These are phyloP conservation scores for Tryphoninae sp. DNA, from an alignment of 2,888 invertebrate species.

Conservation along the genomic window DNA sequence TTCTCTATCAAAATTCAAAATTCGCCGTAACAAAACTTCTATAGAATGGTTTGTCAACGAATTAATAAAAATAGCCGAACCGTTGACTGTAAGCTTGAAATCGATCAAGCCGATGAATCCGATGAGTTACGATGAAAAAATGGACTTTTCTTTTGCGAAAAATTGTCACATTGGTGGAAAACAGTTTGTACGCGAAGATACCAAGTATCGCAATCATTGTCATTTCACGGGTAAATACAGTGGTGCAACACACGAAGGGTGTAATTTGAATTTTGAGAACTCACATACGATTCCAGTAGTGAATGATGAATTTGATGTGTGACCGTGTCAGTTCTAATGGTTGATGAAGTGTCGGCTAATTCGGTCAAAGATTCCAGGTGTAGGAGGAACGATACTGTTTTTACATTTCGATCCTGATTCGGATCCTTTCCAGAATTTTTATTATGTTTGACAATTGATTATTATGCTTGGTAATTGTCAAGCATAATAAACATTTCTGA, in stretches of 20 bases:
- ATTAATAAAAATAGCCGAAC: slow-evolving; percentile 30
- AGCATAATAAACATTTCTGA: too few relatives aligned
- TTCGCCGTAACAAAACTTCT: slow-evolving; percentile 46
- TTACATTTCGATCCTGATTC: too few relatives aligned
- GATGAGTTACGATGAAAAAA: slow-evolving; percentile 39
- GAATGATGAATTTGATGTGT: too few relatives aligned
- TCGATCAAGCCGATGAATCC: slow-evolving; percentile 38
- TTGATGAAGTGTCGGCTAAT: too few relatives aligned
- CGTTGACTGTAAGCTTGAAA: slow-evolving; percentile 19
- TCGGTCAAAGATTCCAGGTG: too few relatives aligned
- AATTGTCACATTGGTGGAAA: slow-evolving; percentile 63
- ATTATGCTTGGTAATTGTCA: too few relatives aligned
- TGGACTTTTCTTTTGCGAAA: slow-evolving; percentile 26
- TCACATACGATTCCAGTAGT: slow-evolving; percentile 48
- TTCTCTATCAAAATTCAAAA: slow-evolving; percentile 49
- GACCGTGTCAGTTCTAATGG: too few relatives aligned
- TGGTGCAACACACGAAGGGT: slow-evolving; percentile 65
- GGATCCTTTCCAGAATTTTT: too few relatives aligned
- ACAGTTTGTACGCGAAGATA: slow-evolving; percentile 46
- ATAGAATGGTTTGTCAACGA: slow-evolving; percentile 58
- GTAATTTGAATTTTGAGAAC: slow-evolving; percentile 67
- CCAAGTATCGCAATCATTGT: slow-evolving; percentile 60
- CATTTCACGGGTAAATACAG: slow-evolving; percentile 61
- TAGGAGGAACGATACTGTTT: too few relatives aligned
- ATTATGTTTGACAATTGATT: too few relatives aligned